Percentiles rank a stretch among this genome's conserved stretches.
phyloP scores from a whole-genome alignment of 2,888 invertebrate genomes.

The Nysson spinosus region DNA sequence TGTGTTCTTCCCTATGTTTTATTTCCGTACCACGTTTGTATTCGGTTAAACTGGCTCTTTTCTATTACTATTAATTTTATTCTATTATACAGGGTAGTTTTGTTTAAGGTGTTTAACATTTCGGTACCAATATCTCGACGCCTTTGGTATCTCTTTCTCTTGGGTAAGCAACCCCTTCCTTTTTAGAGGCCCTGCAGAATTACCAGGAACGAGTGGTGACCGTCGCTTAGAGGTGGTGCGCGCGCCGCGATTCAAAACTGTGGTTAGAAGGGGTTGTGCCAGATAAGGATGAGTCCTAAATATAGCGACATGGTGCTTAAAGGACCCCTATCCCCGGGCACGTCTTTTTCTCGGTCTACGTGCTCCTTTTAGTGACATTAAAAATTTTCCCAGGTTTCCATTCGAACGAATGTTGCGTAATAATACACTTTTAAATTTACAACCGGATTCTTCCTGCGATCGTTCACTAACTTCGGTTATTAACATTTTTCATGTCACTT shows the following conservation, averaged over 20 bases:
- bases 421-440: constrained; percentile 24
- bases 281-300: constrained; percentile 61
- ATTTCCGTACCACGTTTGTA: too few species aligned
- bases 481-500: too few species aligned
- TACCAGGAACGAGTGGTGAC: constrained; percentile 52
- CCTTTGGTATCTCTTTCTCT: constrained; percentile 33
- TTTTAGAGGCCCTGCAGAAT: constrained; percentile 41
- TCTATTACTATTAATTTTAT: too few species aligned
- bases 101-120: too few species aligned
- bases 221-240: constrained; percentile 59
- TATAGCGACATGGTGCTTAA: constrained; percentile 59
- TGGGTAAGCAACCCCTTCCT: constrained; percentile 48
- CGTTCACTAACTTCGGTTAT: too few species aligned
- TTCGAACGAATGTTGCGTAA: constrained; percentile 16
- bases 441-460: too few species aligned
- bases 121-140: too few species aligned
- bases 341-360: constrained; percentile 37
- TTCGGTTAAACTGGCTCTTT: too few species aligned
- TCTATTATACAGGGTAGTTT: too few species aligned
- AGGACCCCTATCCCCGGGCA: constrained; percentile 32
- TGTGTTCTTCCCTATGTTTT: too few species aligned
- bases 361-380: constrained; percentile 39
- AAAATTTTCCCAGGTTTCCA: constrained; percentile 27
- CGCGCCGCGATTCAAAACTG: constrained; percentile 69
- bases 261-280: constrained; percentile 59